These are phyloP conservation scores for Phoeniculus purpureus DNA, from an alignment of 2,797 vertebrate species.

Conservation along the genomic window DNA sequence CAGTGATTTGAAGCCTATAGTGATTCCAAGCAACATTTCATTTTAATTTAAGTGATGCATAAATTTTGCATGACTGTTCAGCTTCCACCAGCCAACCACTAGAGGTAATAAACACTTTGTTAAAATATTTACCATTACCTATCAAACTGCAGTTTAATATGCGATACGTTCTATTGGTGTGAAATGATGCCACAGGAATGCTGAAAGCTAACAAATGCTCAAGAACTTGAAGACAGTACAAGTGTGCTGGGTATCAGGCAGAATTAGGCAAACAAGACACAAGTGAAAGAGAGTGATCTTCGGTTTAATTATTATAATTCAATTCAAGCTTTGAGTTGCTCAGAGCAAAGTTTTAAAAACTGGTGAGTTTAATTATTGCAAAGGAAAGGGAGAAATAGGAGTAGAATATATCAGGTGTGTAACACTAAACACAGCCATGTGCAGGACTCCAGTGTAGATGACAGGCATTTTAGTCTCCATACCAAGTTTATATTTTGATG, in stretches of 20 bases:
- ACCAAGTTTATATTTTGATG: neutral
- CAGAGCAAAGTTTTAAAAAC: neutral
- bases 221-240: neutral
- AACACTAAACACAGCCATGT: neutral
- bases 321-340: neutral
- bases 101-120: neutral
- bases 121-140: neutral
- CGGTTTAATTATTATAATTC: neutral
- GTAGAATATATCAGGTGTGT: neutral
- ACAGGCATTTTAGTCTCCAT: neutral
- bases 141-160: neutral
- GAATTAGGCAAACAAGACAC: neutral
- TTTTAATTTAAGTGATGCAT: constrained; percentile 31
- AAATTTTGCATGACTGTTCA: neutral
- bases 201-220: neutral
- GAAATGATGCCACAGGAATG: neutral
- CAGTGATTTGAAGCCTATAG: neutral
- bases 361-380: neutral
- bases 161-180: neutral
- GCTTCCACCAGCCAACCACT: neutral
- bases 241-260: neutral
- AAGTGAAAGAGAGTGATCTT: neutral
- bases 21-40: neutral
- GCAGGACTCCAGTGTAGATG: neutral
- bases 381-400: neutral